These are phyloP conservation scores for Cheilosia urbana DNA, from an alignment of 2,888 invertebrate genomes.

Conservation along the genomic window DNA sequence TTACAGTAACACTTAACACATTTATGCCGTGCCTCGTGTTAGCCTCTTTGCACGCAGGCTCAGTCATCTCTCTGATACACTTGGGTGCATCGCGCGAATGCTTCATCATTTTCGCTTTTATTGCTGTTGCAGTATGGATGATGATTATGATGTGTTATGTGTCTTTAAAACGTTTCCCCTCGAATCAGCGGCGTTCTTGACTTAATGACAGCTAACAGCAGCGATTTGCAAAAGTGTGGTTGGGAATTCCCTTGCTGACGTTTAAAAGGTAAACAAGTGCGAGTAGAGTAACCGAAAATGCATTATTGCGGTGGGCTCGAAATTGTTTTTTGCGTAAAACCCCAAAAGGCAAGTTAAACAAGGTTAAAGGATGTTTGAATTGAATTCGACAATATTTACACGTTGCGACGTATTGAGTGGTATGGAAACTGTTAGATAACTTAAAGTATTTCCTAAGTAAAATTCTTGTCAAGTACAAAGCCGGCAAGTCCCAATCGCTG, in stretches of 20 bases:
- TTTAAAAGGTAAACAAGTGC: not conserved
- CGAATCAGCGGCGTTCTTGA: conserved; percentile 1
- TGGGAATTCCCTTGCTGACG: conserved; percentile 53
- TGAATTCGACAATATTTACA: conserved; percentile 45
- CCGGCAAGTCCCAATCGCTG: not conserved
- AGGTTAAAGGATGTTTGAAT: conserved; percentile 49
- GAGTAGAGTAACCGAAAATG: not conserved
- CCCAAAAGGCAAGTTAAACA: conserved; percentile 47
- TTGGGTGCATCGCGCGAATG: conserved; percentile 33
- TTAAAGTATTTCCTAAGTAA: too few relatives aligned
- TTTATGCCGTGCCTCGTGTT: conserved; percentile 1
- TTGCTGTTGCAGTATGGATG: not conserved
- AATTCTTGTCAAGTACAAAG: too few relatives aligned
- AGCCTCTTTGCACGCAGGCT: not conserved
- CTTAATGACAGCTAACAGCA: conserved; percentile 6
- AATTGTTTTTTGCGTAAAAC: conserved; percentile 1
- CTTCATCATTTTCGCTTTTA: conserved; percentile 46
- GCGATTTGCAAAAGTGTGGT: not conserved
- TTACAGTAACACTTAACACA: conserved; percentile 55
- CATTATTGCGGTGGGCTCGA: too few relatives aligned
- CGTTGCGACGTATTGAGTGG: not conserved
- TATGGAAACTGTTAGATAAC: too few relatives aligned
- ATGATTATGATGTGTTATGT: not conserved
- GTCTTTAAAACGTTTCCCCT: conserved; percentile 28
- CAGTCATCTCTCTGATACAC: conserved; percentile 11